Percentiles rank a stretch among this genome's conserved stretches.
Conservation (phyloP, 2,113 vertebrate genomes). For the Gallinago jamesoni region DNA sequence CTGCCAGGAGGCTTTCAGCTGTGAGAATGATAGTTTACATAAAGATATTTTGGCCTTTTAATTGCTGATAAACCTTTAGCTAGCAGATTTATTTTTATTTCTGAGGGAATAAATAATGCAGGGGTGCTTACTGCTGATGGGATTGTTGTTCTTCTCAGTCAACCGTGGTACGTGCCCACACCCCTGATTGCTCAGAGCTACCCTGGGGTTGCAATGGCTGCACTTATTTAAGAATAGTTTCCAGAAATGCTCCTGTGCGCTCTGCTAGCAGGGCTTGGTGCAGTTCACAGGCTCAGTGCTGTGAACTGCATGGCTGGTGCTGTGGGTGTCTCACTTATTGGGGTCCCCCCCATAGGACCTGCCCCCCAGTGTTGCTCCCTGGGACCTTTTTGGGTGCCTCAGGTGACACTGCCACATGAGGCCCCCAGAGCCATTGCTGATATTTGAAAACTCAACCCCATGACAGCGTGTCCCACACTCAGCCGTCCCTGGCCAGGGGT, state of each 20-base stretch:
- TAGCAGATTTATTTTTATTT: neutral
- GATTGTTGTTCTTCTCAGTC: neutral
- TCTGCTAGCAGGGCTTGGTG: fast-evolving
- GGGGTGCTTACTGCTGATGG: neutral
- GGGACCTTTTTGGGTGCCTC: neutral
- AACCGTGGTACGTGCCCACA: fast-evolving
- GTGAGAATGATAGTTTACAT: neutral
- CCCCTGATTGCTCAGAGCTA: fast-evolving
- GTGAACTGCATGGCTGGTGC: fast-evolving
- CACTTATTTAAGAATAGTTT: neutral
- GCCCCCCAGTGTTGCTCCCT: neutral
- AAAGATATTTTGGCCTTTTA: neutral
- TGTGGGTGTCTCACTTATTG: fast-evolving
- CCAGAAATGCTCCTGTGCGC: neutral
- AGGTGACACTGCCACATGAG: neutral
- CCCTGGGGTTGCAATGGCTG: neutral
- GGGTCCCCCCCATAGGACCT: fast-evolving
- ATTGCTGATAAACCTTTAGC: neutral
- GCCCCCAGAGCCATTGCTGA: fast-evolving
- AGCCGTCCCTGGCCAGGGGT: fast-evolving
- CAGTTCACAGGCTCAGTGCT: fast-evolving
- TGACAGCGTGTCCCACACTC: fast-evolving
- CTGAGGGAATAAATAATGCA: neutral
- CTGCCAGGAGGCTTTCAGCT: neutral
- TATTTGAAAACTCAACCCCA: neutral